Conservation (phyloP, 2,888 invertebrate genomes). For the Venusia cambrica region DNA sequence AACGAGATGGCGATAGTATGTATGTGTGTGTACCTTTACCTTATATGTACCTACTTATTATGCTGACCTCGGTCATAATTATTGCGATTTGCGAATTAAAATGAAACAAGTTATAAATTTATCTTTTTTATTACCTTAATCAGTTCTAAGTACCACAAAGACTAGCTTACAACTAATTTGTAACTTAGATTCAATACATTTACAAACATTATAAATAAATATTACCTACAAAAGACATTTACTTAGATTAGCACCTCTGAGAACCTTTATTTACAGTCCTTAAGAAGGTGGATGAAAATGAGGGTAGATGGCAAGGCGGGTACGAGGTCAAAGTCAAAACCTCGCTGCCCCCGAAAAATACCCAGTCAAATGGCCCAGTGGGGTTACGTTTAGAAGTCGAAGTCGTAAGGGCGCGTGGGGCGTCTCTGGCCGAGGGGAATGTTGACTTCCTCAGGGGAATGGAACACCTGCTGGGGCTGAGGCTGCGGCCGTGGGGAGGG, state of each 20-base stretch:
- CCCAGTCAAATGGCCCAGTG: slow-evolving; percentile 2
- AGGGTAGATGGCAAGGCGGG: slow-evolving; percentile 1
- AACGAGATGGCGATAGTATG: too few relatives aligned
- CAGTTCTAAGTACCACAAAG: slow-evolving; percentile 56
- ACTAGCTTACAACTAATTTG: slow-evolving; percentile 80
- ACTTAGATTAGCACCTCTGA: slow-evolving; percentile 24
- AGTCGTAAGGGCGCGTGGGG: slow-evolving; percentile 79
- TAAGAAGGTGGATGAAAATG: slow-evolving; percentile 9
- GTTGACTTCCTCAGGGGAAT: slow-evolving; percentile 93
- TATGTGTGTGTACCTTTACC: too few relatives aligned
- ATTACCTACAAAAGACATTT: slow-evolving; percentile 31
- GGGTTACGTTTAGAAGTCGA: slow-evolving; percentile 55
- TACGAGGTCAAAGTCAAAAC: background rate
- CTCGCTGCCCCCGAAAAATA: background rate
- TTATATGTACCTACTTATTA: too few relatives aligned
- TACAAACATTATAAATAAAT: slow-evolving; percentile 68
- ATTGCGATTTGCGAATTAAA: too few relatives aligned
- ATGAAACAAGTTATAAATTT: too few relatives aligned
- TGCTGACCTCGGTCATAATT: too few relatives aligned
- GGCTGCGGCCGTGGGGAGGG: slow-evolving; percentile 49
- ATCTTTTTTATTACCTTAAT: slow-evolving; percentile 47
- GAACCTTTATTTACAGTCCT: slow-evolving; percentile 20
- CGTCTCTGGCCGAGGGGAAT: slow-evolving; percentile 91
- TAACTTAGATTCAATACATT: slow-evolving; percentile 60
- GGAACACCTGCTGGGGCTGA: slow-evolving; percentile 85